Evolutionary conservation across 2,113 vertebrate species (phyloP).

Genomic region (Diadophis punctatus): DNA sequence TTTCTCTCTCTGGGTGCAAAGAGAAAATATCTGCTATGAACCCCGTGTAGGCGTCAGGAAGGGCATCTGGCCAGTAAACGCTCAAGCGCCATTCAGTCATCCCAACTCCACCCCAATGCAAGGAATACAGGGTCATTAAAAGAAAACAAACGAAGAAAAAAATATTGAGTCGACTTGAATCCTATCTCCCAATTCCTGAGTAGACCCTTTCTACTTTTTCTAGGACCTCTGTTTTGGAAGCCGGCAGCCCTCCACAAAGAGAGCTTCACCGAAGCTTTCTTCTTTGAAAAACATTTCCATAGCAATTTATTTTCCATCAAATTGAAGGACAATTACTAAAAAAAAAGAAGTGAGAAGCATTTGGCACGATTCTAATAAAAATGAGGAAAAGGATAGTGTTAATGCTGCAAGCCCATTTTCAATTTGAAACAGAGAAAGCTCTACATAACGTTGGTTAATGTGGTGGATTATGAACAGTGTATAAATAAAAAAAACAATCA

Average conservation of each 20-base stretch:
- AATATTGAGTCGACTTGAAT: too few relatives aligned
- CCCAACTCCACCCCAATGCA: background rate
- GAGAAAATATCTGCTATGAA: background rate
- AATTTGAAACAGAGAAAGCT: background rate
- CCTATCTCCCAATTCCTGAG: background rate
- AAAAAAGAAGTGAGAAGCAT: background rate
- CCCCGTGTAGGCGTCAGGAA: background rate
- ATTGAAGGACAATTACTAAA: background rate
- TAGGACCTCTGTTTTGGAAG: background rate
- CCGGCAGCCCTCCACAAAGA: background rate
- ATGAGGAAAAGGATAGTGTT: background rate
- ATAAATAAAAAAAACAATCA: background rate
- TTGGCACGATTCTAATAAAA: background rate
- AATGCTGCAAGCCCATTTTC: background rate
- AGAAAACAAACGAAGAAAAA: background rate
- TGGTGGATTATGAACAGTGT: background rate
- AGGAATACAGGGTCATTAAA: background rate
- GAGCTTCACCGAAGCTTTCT: background rate
- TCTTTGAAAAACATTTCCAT: background rate
- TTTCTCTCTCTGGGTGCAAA: background rate
- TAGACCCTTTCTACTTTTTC: background rate
- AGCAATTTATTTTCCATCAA: background rate
- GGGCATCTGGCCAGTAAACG: background rate
- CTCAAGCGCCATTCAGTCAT: background rate
- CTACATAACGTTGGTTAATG: background rate